A percentile compares a stretch with the other conserved stretches of the same genome.
Conservation (phyloP, 2,888 invertebrate species). For the Conchocele bisecta region DNA sequence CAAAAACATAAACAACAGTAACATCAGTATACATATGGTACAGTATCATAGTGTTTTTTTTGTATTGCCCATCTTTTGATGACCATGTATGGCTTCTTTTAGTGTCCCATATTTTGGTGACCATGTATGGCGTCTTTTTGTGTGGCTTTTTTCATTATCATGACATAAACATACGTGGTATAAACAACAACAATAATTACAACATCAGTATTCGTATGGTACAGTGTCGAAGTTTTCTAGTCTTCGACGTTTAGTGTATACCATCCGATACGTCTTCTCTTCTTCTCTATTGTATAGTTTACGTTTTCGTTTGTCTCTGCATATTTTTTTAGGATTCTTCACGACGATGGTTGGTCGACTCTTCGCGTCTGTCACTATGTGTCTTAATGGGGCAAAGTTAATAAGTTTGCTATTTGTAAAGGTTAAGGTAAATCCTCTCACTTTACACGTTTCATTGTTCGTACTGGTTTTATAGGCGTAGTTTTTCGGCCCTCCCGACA, state of each 20-base stretch:
- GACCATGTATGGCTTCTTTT: too few species aligned
- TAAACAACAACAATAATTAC: too few species aligned
- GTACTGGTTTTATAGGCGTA: constrained; percentile 69
- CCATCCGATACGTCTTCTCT: constrained; percentile 78
- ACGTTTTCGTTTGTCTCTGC: constrained; percentile 86
- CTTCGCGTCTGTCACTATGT: constrained; percentile 16
- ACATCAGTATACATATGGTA: too few species aligned
- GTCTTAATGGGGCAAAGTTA: constrained; percentile 26
- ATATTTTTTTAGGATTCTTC: constrained; percentile 51
- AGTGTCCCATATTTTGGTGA: too few species aligned
- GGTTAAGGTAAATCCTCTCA: constrained; percentile 68
- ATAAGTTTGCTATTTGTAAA: constrained; percentile 38
- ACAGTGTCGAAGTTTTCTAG: constrained; percentile 42
- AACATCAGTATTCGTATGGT: constrained; percentile 56
- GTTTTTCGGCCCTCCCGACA: constrained; percentile 78
- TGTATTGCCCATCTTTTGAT: too few species aligned
- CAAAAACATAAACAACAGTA: too few species aligned
- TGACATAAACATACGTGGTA: too few species aligned
- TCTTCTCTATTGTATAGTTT: constrained; percentile 86
- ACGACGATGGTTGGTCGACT: constrained; percentile 3
- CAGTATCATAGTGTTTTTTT: too few species aligned
- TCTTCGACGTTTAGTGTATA: constrained; percentile 50
- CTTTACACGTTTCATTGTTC: constrained; percentile 52
- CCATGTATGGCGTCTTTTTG: too few species aligned
- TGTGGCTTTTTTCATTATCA: too few species aligned